phyloP scores from a whole-genome alignment of 2,797 vertebrate genomes.

The Tenualosa ilisha region DNA sequence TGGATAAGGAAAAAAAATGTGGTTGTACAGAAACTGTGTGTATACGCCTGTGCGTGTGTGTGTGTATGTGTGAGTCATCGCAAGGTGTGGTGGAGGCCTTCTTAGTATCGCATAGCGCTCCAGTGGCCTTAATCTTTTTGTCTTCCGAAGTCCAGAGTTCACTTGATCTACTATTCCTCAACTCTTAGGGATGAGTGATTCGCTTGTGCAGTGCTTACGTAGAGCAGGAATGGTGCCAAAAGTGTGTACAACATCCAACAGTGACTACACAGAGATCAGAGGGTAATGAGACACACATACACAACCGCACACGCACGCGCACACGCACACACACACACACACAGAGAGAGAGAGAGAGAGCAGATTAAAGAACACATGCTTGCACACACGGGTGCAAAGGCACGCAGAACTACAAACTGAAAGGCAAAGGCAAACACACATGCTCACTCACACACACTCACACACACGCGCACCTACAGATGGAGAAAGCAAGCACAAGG shows the following conservation, averaged over 20 bases:
- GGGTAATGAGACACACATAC: not conserved
- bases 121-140: conserved; percentile 12
- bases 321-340: not conserved
- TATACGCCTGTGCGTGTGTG: not conserved
- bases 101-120: not conserved
- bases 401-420: not conserved
- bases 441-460: not conserved
- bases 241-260: not conserved
- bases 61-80: not conserved
- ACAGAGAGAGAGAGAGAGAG: not conserved
- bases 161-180: not conserved
- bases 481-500: conserved; percentile 13
- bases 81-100: conserved; percentile 1
- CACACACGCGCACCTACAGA: not conserved
- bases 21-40: conserved; percentile 10
- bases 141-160: conserved; percentile 5
- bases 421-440: conserved; percentile 16
- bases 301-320: not conserved
- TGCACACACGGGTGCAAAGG: not conserved
- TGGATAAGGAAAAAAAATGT: not conserved
- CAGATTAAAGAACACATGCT: conserved; percentile 14
- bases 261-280: not conserved
- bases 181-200: not conserved
- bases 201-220: not conserved
- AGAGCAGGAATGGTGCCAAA: not conserved